Evolutionary conservation across 2,797 vertebrate genomes (phyloP).

Genomic region (Betta splendens): DNA sequence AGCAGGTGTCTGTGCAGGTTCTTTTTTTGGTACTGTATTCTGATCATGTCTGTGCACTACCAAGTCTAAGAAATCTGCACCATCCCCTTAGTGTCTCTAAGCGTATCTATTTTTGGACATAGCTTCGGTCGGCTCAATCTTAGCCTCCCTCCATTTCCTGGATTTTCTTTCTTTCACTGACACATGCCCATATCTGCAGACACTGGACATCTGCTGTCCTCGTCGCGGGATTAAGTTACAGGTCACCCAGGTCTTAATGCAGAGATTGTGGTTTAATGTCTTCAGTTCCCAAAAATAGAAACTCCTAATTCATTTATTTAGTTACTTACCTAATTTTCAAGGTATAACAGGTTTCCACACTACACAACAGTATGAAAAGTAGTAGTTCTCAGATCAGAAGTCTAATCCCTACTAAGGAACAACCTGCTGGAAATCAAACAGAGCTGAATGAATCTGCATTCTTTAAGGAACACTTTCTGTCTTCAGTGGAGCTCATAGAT

Average conservation of each 20-base stretch:
- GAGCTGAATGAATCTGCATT: not conserved
- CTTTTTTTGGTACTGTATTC: not conserved
- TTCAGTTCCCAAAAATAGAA: not conserved
- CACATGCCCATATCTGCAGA: slow-evolving; percentile 1
- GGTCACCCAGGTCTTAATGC: slow-evolving; percentile 11
- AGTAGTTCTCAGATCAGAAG: not conserved
- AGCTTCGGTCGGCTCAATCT: slow-evolving; percentile 9
- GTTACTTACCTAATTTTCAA: not conserved
- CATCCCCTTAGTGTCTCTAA: slow-evolving; percentile 3
- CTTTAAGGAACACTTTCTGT: not conserved
- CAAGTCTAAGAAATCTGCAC: not conserved
- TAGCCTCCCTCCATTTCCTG: slow-evolving; percentile 14
- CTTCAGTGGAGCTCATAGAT: not conserved
- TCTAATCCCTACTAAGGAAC: not conserved
- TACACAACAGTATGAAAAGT: slow-evolving; percentile 1
- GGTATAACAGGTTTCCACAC: slow-evolving; percentile 2
- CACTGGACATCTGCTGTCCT: not conserved
- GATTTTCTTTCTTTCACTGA: slow-evolving; percentile 18
- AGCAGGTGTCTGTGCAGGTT: slow-evolving; percentile 12
- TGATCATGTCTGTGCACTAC: slow-evolving; percentile 2
- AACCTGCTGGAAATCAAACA: not conserved
- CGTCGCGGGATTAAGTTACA: not conserved
- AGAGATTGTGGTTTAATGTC: not conserved
- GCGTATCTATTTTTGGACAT: slow-evolving; percentile 30
- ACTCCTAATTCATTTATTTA: not conserved